Evolutionary conservation across 2,888 invertebrate genomes (phyloP).

Genomic region (Marronus borbonicus): DNA sequence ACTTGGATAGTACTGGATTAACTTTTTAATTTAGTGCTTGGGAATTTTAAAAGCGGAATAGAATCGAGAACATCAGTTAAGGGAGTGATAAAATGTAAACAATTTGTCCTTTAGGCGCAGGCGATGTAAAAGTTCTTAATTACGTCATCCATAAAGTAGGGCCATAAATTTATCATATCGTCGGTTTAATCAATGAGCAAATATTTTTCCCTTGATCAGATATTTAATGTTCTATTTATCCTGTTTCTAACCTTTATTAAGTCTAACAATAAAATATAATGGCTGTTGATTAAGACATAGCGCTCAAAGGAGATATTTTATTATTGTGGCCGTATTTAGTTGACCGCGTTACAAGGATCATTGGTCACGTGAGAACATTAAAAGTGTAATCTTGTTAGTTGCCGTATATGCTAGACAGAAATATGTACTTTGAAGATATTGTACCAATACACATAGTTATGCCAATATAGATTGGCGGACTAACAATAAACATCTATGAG

Average conservation of each 20-base stretch:
- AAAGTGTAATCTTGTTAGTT: slow-evolving; percentile 27
- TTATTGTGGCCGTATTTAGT: slow-evolving; percentile 41
- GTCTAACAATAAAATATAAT: slow-evolving; percentile 59
- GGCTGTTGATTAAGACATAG: slow-evolving; percentile 62
- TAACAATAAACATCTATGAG: no score
- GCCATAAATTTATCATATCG: slow-evolving; percentile 61
- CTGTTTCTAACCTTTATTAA: slow-evolving; percentile 55
- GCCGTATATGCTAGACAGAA: not conserved
- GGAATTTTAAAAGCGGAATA: slow-evolving; percentile 33
- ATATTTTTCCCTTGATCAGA: slow-evolving; percentile 61
- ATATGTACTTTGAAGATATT: no score
- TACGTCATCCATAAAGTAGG: slow-evolving; percentile 58
- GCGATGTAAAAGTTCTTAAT: slow-evolving; percentile 49
- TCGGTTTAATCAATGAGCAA: slow-evolving; percentile 61
- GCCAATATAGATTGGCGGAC: no score
- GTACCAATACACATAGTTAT: no score
- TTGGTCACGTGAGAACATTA: slow-evolving; percentile 29
- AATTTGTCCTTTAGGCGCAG: slow-evolving; percentile 40
- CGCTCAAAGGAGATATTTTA: slow-evolving; percentile 53
- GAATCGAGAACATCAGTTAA: slow-evolving; percentile 45
- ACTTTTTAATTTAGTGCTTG: slow-evolving; percentile 49
- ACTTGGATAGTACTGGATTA: slow-evolving; percentile 37
- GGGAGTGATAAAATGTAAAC: slow-evolving; percentile 48
- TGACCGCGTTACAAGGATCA: slow-evolving; percentile 39
- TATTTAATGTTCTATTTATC: slow-evolving; percentile 63